Percentiles rank a stretch among this genome's conserved stretches.
Conservation (phyloP, 2,888 invertebrate genomes). For the Catonia carolina region DNA sequence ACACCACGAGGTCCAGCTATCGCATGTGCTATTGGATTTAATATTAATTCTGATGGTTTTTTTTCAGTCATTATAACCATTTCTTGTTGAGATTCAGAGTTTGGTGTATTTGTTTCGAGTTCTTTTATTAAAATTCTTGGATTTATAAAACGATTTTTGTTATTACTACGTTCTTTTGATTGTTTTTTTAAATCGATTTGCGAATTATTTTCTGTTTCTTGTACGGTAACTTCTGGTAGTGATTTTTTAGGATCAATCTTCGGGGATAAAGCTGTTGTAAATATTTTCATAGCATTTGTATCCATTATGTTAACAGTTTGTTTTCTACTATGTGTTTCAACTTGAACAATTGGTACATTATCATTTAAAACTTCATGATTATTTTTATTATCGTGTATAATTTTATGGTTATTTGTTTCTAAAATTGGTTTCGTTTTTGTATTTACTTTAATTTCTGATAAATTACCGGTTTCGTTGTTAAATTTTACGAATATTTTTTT, state of each 20-base stretch:
- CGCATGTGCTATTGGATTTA: conserved; percentile 61
- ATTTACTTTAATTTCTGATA: conserved; percentile 7
- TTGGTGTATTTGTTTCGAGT: neutral
- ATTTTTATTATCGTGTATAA: neutral
- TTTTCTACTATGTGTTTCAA: conserved; percentile 3
- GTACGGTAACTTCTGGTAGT: neutral
- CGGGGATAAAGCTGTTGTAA: too few species aligned
- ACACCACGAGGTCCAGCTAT: conserved; percentile 58
- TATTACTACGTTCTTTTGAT: neutral
- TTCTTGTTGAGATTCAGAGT: neutral
- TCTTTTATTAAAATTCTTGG: neutral
- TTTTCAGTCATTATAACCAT: neutral
- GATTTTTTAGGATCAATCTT: neutral
- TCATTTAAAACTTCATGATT: neutral
- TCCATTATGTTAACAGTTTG: neutral
- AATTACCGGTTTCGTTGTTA: neutral
- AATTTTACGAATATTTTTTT: conserved; percentile 1
- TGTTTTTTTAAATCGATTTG: neutral
- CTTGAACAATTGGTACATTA: conserved; percentile 3
- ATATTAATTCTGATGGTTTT: conserved; percentile 36
- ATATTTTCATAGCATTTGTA: neutral
- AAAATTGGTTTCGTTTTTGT: neutral
- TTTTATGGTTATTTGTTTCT: neutral
- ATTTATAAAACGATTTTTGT: neutral
- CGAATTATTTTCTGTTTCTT: neutral